Evolutionary conservation across 37 sponge, comb jelly and placozoan species (phyloP), one percentile per base, ranked within the genome.

Genomic region (Oopsacas minuta): DNA sequence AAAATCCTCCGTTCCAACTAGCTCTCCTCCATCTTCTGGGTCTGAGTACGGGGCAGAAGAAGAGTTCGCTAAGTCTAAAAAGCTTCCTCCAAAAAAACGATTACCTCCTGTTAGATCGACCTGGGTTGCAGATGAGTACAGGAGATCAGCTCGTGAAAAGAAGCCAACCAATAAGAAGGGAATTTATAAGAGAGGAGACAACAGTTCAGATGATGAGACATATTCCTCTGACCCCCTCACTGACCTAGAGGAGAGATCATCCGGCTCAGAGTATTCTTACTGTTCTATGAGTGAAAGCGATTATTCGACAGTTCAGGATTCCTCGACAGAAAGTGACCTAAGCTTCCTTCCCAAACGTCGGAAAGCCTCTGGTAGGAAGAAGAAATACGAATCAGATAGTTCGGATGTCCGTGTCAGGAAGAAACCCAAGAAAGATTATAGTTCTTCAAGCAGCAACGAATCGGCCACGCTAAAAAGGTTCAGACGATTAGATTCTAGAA

Each of bases 151-250:
- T 12, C 75, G 75, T 34, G 75, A 10, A 3, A 61, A 3, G 32
- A 61, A 61, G 28, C 75, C 75, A n/a, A 3, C 28, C 32, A 25
- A 3, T 5, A 3, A 34, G 7, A 5, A 61, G 17, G 7, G 17
- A 5, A 3, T 20, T 10, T 10, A 3, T 34, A 25, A 34, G 75
- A 61, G 28, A 12, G 1, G 22, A 25, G 7, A 61, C 75, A 34
- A 61, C 75, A 61, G 75, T n/a, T 61, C 75, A 32, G 75, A 61
- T n/a, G 75, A 61, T 34, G 75, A 61, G 32, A n/a, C 22, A 25
- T 7, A 61, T 25, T 61, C 20, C 17, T 61, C 75, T 12, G 20
- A 10, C 20, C 28, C 75, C 28, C 30, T 61, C 17, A 61, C 28
- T 12, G 75, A n/a, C 1, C 1, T 25, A n/a, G 75, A 25, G 22